A percentile compares a stretch with the other conserved stretches of the same genome.
phyloP scores from a whole-genome alignment of 2,113 vertebrate genomes.

The Bambusicola thoracicus region DNA sequence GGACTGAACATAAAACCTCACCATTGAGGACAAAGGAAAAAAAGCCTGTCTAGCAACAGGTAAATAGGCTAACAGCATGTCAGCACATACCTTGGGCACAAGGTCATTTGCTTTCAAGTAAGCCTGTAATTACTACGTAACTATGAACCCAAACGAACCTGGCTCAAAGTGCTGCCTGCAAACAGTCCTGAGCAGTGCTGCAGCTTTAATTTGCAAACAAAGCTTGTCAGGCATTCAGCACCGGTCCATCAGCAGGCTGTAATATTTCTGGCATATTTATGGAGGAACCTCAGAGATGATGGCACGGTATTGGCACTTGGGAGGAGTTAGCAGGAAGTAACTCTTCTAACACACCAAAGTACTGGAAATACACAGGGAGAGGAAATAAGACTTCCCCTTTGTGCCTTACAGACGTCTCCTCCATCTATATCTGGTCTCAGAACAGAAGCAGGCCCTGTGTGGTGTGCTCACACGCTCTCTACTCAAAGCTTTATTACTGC shows the following conservation, averaged over 20 bases:
- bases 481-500: neutral
- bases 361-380: neutral
- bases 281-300: neutral
- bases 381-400: neutral
- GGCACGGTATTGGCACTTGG: accelerated
- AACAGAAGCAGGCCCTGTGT: neutral
- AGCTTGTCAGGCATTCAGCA: neutral
- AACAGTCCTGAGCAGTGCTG: neutral
- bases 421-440: neutral
- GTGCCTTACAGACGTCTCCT: neutral
- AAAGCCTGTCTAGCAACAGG: neutral
- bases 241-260: neutral
- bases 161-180: neutral
- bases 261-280: neutral
- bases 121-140: neutral
- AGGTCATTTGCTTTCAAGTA: neutral
- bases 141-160: neutral
- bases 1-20: neutral
- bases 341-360: neutral
- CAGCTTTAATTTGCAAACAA: neutral
- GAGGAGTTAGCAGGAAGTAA: neutral
- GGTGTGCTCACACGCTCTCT: neutral
- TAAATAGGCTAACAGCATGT: neutral
- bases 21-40: neutral
- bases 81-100: neutral